Evolutionary conservation across 2,797 vertebrate species (phyloP).

Genomic region (Hybognathus amarus): DNA sequence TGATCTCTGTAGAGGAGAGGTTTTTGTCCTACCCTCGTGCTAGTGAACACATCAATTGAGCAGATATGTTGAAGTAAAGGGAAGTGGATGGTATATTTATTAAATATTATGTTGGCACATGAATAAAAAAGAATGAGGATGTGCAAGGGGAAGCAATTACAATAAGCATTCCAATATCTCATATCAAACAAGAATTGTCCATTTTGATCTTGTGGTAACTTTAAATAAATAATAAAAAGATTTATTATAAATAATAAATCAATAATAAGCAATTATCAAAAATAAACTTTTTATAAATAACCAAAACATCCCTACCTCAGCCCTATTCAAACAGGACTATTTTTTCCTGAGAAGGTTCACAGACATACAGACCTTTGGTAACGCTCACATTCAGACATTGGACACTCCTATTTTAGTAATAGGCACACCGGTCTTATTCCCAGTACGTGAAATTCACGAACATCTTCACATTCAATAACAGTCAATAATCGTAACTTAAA

Average conservation of each 20-base stretch:
- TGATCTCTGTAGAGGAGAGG: not conserved
- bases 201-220: not conserved
- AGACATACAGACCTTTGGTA: not conserved
- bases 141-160: not conserved
- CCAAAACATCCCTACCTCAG: not conserved
- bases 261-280: not conserved
- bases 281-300: not conserved
- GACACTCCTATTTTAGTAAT: not conserved
- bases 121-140: not conserved
- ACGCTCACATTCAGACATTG: not conserved
- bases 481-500: constrained; percentile 6
- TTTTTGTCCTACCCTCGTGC: not conserved
- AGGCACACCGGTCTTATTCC: not conserved
- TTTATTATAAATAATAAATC: no score
- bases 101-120: not conserved
- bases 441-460: not conserved
- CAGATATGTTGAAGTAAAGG: not conserved
- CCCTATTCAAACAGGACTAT: not conserved
- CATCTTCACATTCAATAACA: not conserved
- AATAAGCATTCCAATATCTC: not conserved
- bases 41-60: not conserved
- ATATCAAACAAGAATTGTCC: not conserved
- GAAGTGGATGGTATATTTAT: not conserved
- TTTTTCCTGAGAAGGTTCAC: not conserved
- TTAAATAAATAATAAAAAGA: no score